Evolutionary conservation across 2,113 vertebrate species (phyloP).

Genomic region (Poeciliopsis turrubarensis): DNA sequence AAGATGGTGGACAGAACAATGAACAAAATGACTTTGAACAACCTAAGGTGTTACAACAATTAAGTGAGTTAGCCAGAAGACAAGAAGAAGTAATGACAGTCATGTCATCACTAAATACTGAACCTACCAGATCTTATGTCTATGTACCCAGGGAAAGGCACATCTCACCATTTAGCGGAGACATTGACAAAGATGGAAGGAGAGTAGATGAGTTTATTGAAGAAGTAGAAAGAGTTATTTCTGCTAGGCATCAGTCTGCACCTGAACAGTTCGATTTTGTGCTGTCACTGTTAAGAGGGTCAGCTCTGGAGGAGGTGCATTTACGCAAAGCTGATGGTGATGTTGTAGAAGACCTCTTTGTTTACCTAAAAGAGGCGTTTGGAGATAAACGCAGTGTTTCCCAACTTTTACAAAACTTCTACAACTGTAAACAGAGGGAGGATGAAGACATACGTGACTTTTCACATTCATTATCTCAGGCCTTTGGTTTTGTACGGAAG

Average conservation of each 20-base stretch:
- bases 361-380: too few relatives aligned
- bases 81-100: slow-evolving; percentile 1
- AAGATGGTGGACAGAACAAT: background rate
- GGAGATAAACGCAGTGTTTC: too few relatives aligned
- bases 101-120: background rate
- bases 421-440: too few relatives aligned
- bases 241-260: background rate
- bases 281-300: too few relatives aligned
- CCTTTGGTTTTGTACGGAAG: too few relatives aligned
- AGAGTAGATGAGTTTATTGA: background rate
- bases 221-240: background rate
- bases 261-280: background rate
- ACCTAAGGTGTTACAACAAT: background rate
- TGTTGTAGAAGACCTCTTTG: too few relatives aligned
- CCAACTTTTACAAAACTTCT: too few relatives aligned
- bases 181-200: slow-evolving; percentile 3
- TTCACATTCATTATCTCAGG: too few relatives aligned
- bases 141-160: slow-evolving; percentile 1
- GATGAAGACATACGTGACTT: too few relatives aligned
- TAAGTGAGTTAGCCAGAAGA: background rate
- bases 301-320: too few relatives aligned
- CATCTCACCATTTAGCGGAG: background rate
- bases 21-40: background rate
- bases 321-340: too few relatives aligned
- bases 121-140: background rate